Conservation (phyloP, 2,888 invertebrate species). For the Phymatocera aterrima region DNA sequence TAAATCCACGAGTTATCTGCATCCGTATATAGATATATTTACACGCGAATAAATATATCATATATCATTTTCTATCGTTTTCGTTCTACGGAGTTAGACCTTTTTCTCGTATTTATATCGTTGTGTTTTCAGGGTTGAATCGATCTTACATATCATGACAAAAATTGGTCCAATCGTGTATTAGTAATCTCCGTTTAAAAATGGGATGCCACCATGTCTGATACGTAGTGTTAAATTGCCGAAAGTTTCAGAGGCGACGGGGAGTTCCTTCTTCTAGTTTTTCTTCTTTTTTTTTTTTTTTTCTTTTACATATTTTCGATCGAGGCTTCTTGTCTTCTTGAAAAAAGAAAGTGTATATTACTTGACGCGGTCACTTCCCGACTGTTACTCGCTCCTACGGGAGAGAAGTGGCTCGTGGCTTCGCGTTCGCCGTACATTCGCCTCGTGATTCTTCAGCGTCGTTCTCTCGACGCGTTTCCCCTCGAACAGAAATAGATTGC, state of each 20-base stretch:
- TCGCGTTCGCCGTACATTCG: slow-evolving; percentile 37
- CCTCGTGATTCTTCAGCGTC: slow-evolving; percentile 61
- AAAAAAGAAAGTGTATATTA: slow-evolving; percentile 33
- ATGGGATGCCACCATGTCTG: neutral
- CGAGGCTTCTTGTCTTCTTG: neutral
- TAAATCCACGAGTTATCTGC: neutral
- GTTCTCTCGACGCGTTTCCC: slow-evolving; percentile 68
- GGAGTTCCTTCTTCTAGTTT: neutral
- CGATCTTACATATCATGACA: slow-evolving; percentile 11
- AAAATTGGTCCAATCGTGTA: neutral
- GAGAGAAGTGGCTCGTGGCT: slow-evolving; percentile 45
- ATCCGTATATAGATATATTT: neutral
- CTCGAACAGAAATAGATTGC: slow-evolving; percentile 71
- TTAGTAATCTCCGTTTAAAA: slow-evolving; percentile 2
- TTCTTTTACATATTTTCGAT: slow-evolving; percentile 6
- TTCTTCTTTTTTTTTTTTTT: neutral
- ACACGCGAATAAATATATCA: neutral
- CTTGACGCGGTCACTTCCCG: slow-evolving; percentile 45
- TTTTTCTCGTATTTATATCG: slow-evolving; percentile 9
- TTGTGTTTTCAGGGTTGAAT: slow-evolving; percentile 16
- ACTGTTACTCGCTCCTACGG: slow-evolving; percentile 44
- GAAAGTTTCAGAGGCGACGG: neutral
- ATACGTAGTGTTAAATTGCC: neutral
- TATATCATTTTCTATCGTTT: slow-evolving; percentile 15
- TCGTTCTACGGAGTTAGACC: neutral